Conservation (phyloP, 2,113 vertebrate genomes). For the Prolemur simus region DNA sequence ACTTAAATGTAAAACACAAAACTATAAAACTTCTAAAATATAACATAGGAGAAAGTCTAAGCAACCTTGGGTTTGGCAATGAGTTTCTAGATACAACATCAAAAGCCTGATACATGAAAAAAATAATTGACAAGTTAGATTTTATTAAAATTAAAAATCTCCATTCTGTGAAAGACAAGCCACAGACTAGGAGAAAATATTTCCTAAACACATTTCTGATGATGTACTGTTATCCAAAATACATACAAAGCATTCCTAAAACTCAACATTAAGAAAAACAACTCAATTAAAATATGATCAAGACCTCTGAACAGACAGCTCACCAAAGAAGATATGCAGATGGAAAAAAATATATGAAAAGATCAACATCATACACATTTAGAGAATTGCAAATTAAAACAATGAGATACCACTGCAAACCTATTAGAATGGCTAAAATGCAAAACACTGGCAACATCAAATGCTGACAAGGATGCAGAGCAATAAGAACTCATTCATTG, state of each 20-base stretch:
- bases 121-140: background rate
- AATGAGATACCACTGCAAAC: background rate
- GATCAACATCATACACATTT: background rate
- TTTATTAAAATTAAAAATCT: constrained; percentile 7
- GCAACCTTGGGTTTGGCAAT: background rate
- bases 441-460: background rate
- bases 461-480: background rate
- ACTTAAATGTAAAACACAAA: background rate
- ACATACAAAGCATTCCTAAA: constrained; percentile 18
- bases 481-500: background rate
- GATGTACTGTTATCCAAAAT: background rate
- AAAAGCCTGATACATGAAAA: background rate
- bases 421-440: background rate
- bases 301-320: background rate
- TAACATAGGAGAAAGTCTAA: background rate
- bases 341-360: background rate
- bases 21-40: background rate
- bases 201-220: background rate
- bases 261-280: background rate
- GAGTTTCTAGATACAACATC: background rate
- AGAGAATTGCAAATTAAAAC: background rate
- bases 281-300: background rate
- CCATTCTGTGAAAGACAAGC: background rate
- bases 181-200: background rate
- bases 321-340: background rate